Percentiles rank a stretch among this genome's conserved stretches.
phyloP scores from a whole-genome alignment of 2,797 vertebrate genomes.

The Mormyrus proboscirostris region DNA sequence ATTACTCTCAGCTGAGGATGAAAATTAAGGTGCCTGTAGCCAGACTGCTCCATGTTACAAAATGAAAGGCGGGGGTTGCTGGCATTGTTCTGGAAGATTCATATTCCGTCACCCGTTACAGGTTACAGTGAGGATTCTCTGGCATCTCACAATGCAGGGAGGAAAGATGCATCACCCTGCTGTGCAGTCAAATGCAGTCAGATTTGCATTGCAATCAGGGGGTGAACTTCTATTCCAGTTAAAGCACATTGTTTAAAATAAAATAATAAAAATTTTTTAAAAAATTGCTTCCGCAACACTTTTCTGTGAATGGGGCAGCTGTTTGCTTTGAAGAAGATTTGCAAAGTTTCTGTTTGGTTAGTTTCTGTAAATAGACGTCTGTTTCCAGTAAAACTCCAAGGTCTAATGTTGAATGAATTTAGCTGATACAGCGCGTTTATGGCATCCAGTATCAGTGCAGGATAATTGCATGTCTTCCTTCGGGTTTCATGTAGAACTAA shows the following conservation, averaged over 20 bases:
- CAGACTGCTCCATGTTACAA: background rate
- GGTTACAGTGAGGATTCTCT: background rate
- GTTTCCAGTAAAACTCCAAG: conserved; percentile 1
- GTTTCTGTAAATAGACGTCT: conserved; percentile 16
- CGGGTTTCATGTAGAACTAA: background rate
- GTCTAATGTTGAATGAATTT: conserved; percentile 16
- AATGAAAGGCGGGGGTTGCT: background rate
- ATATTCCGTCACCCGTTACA: background rate
- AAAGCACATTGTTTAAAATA: background rate
- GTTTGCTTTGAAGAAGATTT: conserved; percentile 22
- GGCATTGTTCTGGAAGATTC: background rate
- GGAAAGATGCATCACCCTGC: background rate
- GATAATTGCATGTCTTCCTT: background rate
- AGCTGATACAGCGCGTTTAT: background rate
- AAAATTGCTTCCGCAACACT: conserved; percentile 15
- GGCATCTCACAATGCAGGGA: background rate
- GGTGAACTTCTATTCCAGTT: background rate
- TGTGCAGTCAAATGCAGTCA: background rate
- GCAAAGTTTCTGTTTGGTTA: conserved; percentile 19
- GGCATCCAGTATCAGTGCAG: background rate
- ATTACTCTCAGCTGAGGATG: background rate
- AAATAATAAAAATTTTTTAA: background rate
- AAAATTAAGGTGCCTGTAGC: background rate
- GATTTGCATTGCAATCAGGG: background rate
- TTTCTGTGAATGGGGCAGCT: conserved; percentile 11